These are phyloP conservation scores for Pinctada fucata DNA, from an alignment of 2,888 invertebrate genomes.

Conservation along the genomic window DNA sequence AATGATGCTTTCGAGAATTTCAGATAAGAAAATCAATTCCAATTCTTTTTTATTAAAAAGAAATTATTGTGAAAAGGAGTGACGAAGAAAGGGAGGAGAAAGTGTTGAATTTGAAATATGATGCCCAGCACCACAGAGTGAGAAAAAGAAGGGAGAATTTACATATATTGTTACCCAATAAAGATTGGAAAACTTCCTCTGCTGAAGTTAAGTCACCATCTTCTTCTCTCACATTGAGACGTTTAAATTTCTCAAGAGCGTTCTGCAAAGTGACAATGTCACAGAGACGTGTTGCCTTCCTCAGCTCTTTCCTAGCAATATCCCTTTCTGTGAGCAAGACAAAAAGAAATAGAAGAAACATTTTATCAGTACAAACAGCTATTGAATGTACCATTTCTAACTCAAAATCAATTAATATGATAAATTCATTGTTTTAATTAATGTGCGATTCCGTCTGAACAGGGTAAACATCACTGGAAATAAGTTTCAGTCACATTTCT, in stretches of 20 bases:
- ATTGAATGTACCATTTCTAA: too few relatives aligned
- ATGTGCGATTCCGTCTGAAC: too few relatives aligned
- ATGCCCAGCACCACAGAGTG: background rate
- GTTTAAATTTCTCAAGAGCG: slow-evolving; percentile 31
- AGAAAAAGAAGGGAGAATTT: background rate
- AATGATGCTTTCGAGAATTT: too few relatives aligned
- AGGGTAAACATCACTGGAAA: too few relatives aligned
- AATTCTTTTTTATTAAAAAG: too few relatives aligned
- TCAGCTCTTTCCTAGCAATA: slow-evolving; percentile 36
- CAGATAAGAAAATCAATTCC: too few relatives aligned
- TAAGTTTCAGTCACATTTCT: too few relatives aligned
- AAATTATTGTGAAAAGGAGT: too few relatives aligned
- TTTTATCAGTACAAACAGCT: background rate
- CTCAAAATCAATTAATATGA: too few relatives aligned
- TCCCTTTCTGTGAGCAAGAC: slow-evolving; percentile 24
- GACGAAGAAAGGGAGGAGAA: background rate
- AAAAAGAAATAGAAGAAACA: background rate
- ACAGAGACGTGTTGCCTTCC: slow-evolving; percentile 36
- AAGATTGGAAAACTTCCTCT: slow-evolving; percentile 26
- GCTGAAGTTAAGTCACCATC: slow-evolving; percentile 41
- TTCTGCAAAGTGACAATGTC: slow-evolving; percentile 29
- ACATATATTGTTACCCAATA: slow-evolving; percentile 12
- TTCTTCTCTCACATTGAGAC: slow-evolving; percentile 29
- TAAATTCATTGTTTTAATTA: too few relatives aligned
- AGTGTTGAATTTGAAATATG: background rate